These are phyloP conservation scores for Anguilla megastoma DNA, from an alignment of 2,797 vertebrate genomes.

Conservation along the genomic window DNA sequence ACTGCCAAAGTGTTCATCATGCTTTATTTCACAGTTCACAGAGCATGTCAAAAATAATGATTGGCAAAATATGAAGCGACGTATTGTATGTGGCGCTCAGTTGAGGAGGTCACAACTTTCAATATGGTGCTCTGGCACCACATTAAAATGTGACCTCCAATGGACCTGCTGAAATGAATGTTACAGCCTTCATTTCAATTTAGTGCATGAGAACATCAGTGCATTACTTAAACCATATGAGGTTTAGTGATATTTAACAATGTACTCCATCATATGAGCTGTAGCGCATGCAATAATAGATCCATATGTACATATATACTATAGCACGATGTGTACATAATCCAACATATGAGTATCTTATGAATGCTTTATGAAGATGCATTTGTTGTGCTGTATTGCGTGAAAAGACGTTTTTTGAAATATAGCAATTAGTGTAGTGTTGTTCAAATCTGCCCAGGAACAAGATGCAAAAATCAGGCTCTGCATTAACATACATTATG, in stretches of 20 bases:
- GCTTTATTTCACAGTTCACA: neutral
- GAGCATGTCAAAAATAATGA: neutral
- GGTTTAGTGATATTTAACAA: neutral
- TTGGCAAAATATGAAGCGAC: neutral
- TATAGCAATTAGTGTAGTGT: neutral
- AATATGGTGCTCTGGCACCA: no score
- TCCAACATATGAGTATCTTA: neutral
- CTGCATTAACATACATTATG: neutral
- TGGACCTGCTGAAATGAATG: no score
- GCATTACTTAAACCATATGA: neutral
- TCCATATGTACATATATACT: neutral
- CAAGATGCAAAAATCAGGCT: neutral
- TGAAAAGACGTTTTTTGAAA: neutral
- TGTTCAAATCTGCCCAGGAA: neutral
- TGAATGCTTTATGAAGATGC: slow-evolving; percentile 1
- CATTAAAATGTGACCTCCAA: no score
- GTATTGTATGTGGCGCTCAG: no score
- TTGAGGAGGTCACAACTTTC: no score
- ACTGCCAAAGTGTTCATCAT: neutral
- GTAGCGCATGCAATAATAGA: neutral
- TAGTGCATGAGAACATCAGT: neutral
- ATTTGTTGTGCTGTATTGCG: neutral
- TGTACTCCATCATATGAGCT: neutral
- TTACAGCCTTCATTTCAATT: neutral
- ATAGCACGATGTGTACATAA: neutral